Percentiles rank a stretch among this genome's conserved stretches.
Evolutionary conservation across 2,113 vertebrate species (phyloP).

Genomic region (Tragelaphus scriptus): DNA sequence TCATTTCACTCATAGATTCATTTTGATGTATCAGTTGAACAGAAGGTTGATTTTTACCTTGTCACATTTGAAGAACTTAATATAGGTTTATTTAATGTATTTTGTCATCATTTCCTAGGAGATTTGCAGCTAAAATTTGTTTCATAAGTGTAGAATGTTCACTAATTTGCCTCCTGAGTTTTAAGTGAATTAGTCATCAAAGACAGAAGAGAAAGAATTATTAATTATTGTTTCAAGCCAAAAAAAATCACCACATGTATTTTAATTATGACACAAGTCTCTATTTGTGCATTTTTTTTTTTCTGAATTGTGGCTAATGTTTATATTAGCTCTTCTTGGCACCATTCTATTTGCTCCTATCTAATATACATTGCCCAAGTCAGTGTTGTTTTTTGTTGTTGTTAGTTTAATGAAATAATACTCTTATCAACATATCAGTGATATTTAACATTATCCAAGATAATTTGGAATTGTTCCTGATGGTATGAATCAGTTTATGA

Average conservation of each 20-base stretch:
- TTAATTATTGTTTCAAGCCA: not conserved
- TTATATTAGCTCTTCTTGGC: not conserved
- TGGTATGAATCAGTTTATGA: not conserved
- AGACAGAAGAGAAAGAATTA: not conserved
- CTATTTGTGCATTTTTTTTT: not conserved
- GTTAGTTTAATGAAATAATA: not conserved
- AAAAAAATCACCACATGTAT: not conserved
- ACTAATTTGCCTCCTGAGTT: not conserved
- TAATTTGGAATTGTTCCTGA: not conserved
- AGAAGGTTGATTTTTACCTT: not conserved
- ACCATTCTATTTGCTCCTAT: not conserved
- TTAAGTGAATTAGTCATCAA: not conserved
- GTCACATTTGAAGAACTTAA: not conserved
- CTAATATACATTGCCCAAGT: not conserved
- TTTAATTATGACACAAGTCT: not conserved
- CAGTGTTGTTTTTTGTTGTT: not conserved
- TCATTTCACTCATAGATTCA: not conserved
- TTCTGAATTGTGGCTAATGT: not conserved
- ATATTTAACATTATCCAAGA: not conserved
- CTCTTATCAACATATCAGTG: not conserved
- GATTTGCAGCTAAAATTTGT: not conserved
- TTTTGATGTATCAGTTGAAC: slow-evolving; percentile 42
- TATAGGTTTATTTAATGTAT: not conserved
- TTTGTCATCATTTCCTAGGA: not conserved
- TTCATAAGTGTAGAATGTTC: not conserved